A percentile compares a stretch with the other conserved stretches of the same genome.
Evolutionary conservation across 2,113 vertebrate genomes (phyloP).

Genomic region (Thymallus thymallus): DNA sequence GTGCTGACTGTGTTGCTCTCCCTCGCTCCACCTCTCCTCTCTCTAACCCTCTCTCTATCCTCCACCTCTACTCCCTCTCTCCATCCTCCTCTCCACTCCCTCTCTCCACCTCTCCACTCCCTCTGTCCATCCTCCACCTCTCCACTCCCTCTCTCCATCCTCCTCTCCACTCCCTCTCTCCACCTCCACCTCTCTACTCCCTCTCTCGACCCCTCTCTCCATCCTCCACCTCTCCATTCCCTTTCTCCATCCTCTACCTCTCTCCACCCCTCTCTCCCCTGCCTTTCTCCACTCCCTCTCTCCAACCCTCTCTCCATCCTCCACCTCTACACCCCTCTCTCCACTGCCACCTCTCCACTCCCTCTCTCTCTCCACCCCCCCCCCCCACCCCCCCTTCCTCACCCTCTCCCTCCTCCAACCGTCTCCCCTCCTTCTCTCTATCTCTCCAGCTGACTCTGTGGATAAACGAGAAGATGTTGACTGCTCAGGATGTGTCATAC

Average conservation of each 20-base stretch:
- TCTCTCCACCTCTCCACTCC: neutral
- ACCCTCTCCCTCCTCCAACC: neutral
- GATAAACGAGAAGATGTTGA: conserved; percentile 98
- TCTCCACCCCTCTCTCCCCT: neutral
- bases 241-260: neutral
- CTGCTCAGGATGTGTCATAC: conserved; percentile 88
- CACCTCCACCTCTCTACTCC: too few relatives aligned
- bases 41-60: too few relatives aligned
- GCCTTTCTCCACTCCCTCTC: neutral
- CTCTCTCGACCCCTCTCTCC: too few relatives aligned
- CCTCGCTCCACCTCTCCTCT: too few relatives aligned
- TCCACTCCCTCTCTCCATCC: too few relatives aligned
- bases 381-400: too few relatives aligned
- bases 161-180: too few relatives aligned
- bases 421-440: neutral
- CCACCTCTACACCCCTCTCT: too few relatives aligned
- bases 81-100: neutral
- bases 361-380: neutral
- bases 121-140: neutral
- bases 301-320: neutral
- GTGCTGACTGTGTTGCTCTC: too few relatives aligned
- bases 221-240: too few relatives aligned
- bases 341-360: too few relatives aligned
- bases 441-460: conserved; percentile 83
- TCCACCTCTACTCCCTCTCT: neutral